Percentiles rank a stretch among this genome's conserved stretches.
Conservation (phyloP, 2,888 invertebrate species). For the Flabesymbios commensalis region DNA sequence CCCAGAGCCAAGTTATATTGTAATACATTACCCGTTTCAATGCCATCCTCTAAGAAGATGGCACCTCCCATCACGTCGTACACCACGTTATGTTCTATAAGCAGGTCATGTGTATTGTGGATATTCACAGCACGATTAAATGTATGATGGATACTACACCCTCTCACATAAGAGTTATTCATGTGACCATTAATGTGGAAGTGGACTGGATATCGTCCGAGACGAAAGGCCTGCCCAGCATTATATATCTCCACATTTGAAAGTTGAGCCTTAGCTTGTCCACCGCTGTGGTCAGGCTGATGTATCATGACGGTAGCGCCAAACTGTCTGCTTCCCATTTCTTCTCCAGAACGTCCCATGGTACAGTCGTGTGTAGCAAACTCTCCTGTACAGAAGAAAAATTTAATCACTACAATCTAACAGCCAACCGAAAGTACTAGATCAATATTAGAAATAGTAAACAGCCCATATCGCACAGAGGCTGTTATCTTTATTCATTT, state of each 20-base stretch:
- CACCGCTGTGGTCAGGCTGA: not conserved
- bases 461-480: too few species aligned
- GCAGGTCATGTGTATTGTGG: constrained; percentile 48
- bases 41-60: constrained; percentile 57
- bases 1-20: constrained; percentile 53
- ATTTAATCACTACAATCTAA: too few species aligned
- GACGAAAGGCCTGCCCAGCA: constrained; percentile 54
- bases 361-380: constrained; percentile 55
- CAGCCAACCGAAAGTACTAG: too few species aligned
- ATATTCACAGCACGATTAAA: constrained; percentile 58
- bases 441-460: too few species aligned
- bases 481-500: too few species aligned
- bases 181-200: constrained; percentile 55
- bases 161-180: constrained; percentile 48
- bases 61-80: constrained; percentile 58
- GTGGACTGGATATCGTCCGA: constrained; percentile 57
- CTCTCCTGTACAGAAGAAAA: constrained; percentile 50
- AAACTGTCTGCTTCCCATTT: constrained; percentile 52
- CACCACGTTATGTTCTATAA: constrained; percentile 45
- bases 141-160: constrained; percentile 48
- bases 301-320: constrained; percentile 47
- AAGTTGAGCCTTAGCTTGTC: constrained; percentile 31
- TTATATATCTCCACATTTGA: constrained; percentile 47
- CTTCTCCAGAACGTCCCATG: constrained; percentile 54
- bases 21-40: constrained; percentile 45